phyloP scores from a whole-genome alignment of 92 coral and sea anemone species.

The Palythoa grandis region DNA sequence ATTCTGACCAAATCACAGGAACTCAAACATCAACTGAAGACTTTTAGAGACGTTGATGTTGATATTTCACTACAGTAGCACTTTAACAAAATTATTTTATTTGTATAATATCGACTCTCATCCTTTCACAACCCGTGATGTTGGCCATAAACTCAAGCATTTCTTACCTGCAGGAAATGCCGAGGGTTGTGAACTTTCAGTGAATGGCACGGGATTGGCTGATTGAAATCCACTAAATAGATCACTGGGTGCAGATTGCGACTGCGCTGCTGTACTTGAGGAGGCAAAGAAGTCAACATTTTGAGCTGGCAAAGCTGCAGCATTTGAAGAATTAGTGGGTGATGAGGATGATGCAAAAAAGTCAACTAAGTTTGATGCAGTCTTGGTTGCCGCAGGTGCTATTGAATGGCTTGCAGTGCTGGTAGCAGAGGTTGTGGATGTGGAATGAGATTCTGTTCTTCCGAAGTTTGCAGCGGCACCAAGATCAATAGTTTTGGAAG shows the following conservation, averaged over 20 bases:
- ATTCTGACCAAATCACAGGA: too few relatives aligned
- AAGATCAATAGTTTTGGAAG: slow-evolving; percentile 80
- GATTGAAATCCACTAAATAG: slow-evolving; percentile 81
- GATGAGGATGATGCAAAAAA: slow-evolving; percentile 62
- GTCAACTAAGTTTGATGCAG: slow-evolving; percentile 81
- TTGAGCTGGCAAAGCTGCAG: slow-evolving; percentile 49
- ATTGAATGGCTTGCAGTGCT: slow-evolving; percentile 36
- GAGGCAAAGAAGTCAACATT: slow-evolving; percentile 44
- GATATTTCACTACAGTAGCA: too few relatives aligned
- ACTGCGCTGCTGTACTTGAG: slow-evolving; percentile 2
- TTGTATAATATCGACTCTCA: too few relatives aligned
- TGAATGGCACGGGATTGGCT: slow-evolving; percentile 59
- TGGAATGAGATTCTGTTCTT: slow-evolving; percentile 17
- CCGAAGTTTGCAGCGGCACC: slow-evolving; percentile 93
- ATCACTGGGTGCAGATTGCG: slow-evolving; percentile 39
- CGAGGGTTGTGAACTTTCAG: slow-evolving; percentile 37
- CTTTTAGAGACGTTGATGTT: too few relatives aligned
- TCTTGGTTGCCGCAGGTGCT: slow-evolving; percentile 50
- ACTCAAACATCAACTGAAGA: too few relatives aligned
- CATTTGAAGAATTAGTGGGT: slow-evolving; percentile 36
- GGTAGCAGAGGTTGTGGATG: slow-evolving; percentile 29
- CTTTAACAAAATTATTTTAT: too few relatives aligned
- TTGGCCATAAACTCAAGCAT: too few relatives aligned
- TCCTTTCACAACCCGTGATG: too few relatives aligned
- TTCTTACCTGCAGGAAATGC: slow-evolving; percentile 21